Evolutionary conservation across 2,888 invertebrate species (phyloP).

Genomic region (Brachypalpus laphriformis): DNA sequence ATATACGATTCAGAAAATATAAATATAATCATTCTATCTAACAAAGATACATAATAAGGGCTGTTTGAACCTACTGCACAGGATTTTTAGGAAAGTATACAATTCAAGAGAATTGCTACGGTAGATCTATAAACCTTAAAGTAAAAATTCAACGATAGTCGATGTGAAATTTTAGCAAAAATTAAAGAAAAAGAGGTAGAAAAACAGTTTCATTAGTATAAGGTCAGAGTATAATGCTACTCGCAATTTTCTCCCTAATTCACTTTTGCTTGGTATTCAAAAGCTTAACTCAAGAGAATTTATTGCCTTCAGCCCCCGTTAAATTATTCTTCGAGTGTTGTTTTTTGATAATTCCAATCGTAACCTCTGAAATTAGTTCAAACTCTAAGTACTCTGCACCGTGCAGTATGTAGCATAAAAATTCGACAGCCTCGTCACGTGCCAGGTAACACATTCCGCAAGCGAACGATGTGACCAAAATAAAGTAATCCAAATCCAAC

Average conservation of each 20-base stretch:
- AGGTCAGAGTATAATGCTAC: not conserved
- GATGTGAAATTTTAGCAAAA: too few species aligned
- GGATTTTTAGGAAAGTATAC: too few species aligned
- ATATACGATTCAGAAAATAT: too few species aligned
- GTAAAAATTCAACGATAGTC: too few species aligned
- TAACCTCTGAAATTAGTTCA: not conserved
- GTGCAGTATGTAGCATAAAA: too few species aligned
- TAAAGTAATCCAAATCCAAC: slow-evolving; percentile 1
- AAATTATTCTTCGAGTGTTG: not conserved
- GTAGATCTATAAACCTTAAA: too few species aligned
- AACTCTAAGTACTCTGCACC: not conserved
- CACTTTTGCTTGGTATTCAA: not conserved
- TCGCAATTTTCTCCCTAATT: not conserved
- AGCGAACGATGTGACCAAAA: slow-evolving; percentile 24
- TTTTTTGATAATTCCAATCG: not conserved
- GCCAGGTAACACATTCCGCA: not conserved
- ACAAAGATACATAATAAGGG: too few species aligned
- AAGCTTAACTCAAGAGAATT: not conserved
- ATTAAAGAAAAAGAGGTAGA: too few species aligned
- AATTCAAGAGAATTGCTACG: too few species aligned
- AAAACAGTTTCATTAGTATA: not conserved
- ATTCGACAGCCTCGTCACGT: slow-evolving; percentile 25
- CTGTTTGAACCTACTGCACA: too few species aligned
- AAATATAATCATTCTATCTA: too few species aligned
- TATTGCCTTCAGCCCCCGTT: not conserved